These are phyloP conservation scores for Dunckerocampus dactyliophorus DNA, from an alignment of 2,113 vertebrate genomes.

Conservation along the genomic window DNA sequence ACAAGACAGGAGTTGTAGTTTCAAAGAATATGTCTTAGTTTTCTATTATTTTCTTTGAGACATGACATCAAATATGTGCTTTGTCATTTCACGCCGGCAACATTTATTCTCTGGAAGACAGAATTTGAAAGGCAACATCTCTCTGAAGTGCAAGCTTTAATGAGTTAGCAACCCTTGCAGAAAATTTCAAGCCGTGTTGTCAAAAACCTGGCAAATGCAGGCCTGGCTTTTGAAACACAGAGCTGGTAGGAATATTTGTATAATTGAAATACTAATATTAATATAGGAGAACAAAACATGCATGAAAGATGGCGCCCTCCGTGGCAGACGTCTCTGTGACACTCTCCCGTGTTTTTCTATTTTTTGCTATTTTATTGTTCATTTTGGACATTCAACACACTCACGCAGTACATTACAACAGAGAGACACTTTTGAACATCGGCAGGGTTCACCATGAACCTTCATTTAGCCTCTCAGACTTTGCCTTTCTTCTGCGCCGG, in stretches of 20 bases:
- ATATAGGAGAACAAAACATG: not conserved
- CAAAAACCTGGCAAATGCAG: constrained; percentile 18
- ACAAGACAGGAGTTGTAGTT: constrained; percentile 15
- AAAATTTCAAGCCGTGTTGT: constrained; percentile 37
- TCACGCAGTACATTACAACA: too few relatives aligned
- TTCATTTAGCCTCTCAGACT: too few relatives aligned
- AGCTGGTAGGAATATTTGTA: not conserved
- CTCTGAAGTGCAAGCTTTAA: constrained; percentile 38
- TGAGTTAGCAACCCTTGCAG: constrained; percentile 39
- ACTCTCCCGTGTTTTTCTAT: too few relatives aligned
- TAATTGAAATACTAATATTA: not conserved
- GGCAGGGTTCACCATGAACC: too few relatives aligned
- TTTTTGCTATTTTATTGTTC: too few relatives aligned
- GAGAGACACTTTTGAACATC: too few relatives aligned
- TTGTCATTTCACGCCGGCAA: constrained; percentile 35
- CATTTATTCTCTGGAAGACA: constrained; percentile 33
- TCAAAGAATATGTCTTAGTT: constrained; percentile 50
- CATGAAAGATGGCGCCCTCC: too few relatives aligned
- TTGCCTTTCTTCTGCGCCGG: too few relatives aligned
- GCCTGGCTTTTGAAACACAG: not conserved
- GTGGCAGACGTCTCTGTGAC: too few relatives aligned
- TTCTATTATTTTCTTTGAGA: constrained; percentile 51
- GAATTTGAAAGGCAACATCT: constrained; percentile 39
- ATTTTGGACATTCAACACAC: too few relatives aligned
- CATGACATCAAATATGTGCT: constrained; percentile 32